These are phyloP conservation scores for Myrmophylax atrothorax DNA, from an alignment of 2,113 vertebrate species.

Conservation along the genomic window DNA sequence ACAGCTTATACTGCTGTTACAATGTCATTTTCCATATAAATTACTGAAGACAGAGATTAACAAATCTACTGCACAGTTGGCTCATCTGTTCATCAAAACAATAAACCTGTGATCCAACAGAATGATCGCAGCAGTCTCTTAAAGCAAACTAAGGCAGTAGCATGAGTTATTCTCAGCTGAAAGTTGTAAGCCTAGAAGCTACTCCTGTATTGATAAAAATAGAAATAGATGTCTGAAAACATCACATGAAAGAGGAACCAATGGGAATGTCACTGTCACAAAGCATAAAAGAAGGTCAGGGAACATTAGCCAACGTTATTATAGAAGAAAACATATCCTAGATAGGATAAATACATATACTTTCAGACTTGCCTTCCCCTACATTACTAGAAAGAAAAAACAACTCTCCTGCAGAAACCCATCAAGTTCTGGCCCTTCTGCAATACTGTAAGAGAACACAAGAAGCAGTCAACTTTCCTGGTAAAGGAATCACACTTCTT, in stretches of 20 bases:
- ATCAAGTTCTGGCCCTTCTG: background rate
- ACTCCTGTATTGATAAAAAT: conserved; percentile 25
- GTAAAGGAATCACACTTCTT: background rate
- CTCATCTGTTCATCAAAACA: background rate
- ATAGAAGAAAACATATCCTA: background rate
- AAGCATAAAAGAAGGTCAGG: background rate
- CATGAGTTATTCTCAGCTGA: conserved; percentile 44
- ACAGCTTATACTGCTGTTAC: background rate
- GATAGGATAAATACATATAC: background rate
- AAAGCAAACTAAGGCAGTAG: background rate
- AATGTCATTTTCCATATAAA: background rate
- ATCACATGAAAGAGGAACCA: conserved; percentile 43
- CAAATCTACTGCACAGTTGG: background rate
- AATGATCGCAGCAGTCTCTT: background rate
- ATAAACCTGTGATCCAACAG: background rate
- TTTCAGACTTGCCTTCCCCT: background rate
- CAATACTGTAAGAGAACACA: background rate
- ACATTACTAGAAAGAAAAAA: background rate
- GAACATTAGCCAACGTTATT: background rate
- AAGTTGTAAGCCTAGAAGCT: conserved; percentile 51
- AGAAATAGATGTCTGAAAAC: conserved; percentile 41
- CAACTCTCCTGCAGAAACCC: background rate
- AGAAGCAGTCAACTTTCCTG: background rate
- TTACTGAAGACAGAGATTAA: background rate
- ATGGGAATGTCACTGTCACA: conserved; percentile 2